Conservation (phyloP, 2,888 invertebrate species). For the Willowsia nigromaculata region DNA sequence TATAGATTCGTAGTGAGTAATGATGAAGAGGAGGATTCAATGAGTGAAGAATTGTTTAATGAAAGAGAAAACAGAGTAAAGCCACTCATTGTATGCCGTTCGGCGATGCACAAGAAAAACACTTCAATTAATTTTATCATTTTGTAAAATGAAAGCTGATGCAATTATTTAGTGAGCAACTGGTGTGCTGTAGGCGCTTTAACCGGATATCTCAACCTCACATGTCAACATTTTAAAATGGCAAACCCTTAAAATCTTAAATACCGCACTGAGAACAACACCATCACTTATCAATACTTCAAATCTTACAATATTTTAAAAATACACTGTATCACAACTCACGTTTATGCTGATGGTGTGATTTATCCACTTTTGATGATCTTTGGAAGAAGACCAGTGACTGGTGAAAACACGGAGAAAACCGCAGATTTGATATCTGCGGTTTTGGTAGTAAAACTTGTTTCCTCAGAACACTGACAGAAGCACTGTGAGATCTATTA, state of each 20-base stretch:
- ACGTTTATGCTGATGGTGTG: slow-evolving; percentile 1
- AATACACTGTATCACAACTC: not conserved
- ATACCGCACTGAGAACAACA: too few relatives aligned
- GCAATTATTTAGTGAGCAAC: not conserved
- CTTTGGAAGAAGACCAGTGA: not conserved
- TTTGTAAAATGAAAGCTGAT: not conserved
- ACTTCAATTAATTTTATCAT: not conserved
- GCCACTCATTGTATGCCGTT: not conserved
- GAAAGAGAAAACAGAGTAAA: not conserved
- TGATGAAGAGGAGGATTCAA: slow-evolving; percentile 10
- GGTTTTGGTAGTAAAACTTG: slow-evolving; percentile 45
- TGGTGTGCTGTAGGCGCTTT: not conserved
- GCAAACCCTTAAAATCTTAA: too few relatives aligned
- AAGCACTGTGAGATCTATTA: not conserved
- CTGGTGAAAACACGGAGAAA: slow-evolving; percentile 28
- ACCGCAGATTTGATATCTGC: slow-evolving; percentile 50
- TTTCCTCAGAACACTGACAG: not conserved
- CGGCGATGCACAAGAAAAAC: not conserved
- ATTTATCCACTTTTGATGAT: not conserved
- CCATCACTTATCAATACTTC: too few relatives aligned
- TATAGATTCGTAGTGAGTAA: not conserved
- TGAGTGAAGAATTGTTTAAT: slow-evolving; percentile 23
- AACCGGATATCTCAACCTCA: not conserved
- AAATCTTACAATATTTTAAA: too few relatives aligned
- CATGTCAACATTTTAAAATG: not conserved